These are phyloP conservation scores for Lottia scabra DNA, from an alignment of 2,888 invertebrate genomes.

Conservation along the genomic window DNA sequence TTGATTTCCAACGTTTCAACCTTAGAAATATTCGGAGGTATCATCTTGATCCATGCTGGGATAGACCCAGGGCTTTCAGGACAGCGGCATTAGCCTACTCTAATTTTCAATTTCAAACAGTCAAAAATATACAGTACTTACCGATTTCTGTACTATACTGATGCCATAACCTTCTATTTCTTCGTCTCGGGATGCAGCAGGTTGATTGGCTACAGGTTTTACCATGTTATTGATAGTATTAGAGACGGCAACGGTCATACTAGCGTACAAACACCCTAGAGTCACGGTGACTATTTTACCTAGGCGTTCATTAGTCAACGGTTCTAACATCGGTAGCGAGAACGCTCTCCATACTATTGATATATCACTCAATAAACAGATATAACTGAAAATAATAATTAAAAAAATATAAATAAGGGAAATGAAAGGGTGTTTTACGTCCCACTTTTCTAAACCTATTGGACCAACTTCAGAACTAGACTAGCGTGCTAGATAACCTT, in stretches of 20 bases:
- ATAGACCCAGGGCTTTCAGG: too few species aligned
- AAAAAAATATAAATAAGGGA: too few species aligned
- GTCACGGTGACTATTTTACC: conserved; percentile 85
- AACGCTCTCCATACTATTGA: conserved; percentile 85
- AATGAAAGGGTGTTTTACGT: too few species aligned
- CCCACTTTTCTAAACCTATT: too few species aligned
- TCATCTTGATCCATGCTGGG: too few species aligned
- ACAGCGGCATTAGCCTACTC: too few species aligned
- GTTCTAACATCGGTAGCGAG: conserved; percentile 88
- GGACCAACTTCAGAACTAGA: too few species aligned
- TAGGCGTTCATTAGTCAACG: conserved; percentile 85
- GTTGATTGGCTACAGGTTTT: conserved; percentile 43
- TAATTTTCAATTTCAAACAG: too few species aligned
- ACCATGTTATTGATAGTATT: conserved; percentile 65
- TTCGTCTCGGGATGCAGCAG: conserved; percentile 77
- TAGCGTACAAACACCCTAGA: conserved; percentile 82
- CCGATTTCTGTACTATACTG: conserved; percentile 86
- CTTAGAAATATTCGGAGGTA: too few species aligned
- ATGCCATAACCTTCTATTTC: conserved; percentile 85
- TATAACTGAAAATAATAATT: conserved; percentile 74
- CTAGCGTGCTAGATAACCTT: too few species aligned
- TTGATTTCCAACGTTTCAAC: too few species aligned
- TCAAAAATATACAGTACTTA: conserved; percentile 38
- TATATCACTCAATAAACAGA: conserved; percentile 86
- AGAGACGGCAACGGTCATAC: conserved; percentile 70